phyloP scores from a whole-genome alignment of 23 tunicate genomes.

The Styela clava region DNA sequence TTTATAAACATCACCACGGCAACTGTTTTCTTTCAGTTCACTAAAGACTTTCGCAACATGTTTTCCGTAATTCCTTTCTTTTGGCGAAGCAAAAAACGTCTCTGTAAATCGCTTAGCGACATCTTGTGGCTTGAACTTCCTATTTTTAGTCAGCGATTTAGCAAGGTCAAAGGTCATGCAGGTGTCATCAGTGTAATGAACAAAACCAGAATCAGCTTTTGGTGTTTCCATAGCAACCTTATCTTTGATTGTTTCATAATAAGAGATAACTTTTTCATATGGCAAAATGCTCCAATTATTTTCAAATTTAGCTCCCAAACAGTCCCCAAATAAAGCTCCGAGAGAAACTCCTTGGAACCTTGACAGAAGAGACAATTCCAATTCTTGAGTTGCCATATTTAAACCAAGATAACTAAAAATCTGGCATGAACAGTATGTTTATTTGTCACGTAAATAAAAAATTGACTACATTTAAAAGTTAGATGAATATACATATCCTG shows the following conservation, averaged over 20 bases:
- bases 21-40: neutral
- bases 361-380: slow-evolving; percentile 3
- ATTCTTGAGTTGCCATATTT: too few relatives aligned
- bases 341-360: slow-evolving; percentile 4
- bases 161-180: slow-evolving; percentile 68
- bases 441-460: too few relatives aligned
- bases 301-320: slow-evolving; percentile 64
- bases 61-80: slow-evolving; percentile 41
- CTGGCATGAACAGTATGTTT: too few relatives aligned
- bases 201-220: neutral
- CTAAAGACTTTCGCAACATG: slow-evolving; percentile 40
- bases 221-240: neutral
- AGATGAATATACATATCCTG: too few relatives aligned
- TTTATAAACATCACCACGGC: slow-evolving; percentile 19
- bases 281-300: slow-evolving; percentile 36
- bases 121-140: slow-evolving; percentile 24
- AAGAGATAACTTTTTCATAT: neutral
- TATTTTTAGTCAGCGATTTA: slow-evolving; percentile 33
- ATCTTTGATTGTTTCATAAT: slow-evolving; percentile 22
- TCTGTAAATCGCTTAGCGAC: slow-evolving; percentile 54
- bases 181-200: slow-evolving; percentile 68
- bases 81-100: slow-evolving; percentile 19
- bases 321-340: slow-evolving; percentile 72
- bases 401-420: too few relatives aligned
- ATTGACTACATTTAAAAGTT: too few relatives aligned